Evolutionary conservation across 2,888 invertebrate genomes (phyloP), one percentile per base, ranked within the genome.

Genomic region (Nomada fabriciana): DNA sequence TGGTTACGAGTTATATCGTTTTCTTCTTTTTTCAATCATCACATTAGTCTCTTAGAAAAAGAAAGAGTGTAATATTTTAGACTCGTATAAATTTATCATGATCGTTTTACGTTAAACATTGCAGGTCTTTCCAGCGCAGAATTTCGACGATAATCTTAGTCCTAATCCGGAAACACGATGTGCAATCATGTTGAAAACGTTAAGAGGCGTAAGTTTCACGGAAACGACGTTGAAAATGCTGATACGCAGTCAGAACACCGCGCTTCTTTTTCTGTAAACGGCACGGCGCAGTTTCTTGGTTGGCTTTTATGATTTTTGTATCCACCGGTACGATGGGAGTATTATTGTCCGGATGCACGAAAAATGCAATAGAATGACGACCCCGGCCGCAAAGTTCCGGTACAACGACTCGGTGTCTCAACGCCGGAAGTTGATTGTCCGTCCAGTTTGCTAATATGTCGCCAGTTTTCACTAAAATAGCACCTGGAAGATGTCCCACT

Each of bases 361-460:
- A 97, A 94, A 96, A 97, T 43, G 96, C 97, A 84, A 97, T 96
- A 88, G 97, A 96, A 94, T 97, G 96, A n/a, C 97, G 96, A 3
- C 96, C 96, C 83, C 96, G 95, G 0, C 95, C 95, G 82, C 95
- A 95, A 42, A 96, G 96, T 18, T 96, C 94, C 0, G 97, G 97
- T 4, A 97, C 95, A 18, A 97, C 96, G 11, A 97, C 97, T 57
- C 97, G 96, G 92, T 97, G 97, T 92, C 95, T 95, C 90, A 97
- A 95, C 72, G 97, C 97, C 25, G 96, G 95, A 76, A 97, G 95
- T 70, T 95, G 94, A 84, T 96, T 96, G 69, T 96, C 95, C 5
- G 97, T 97, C 97, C 97, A 97, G 61, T 95, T 94, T 25, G 97
- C 96, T 74, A 97, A 94, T 70, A 97, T 95, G 90, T 97, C 96